Percentiles rank a stretch among this genome's conserved stretches.
Evolutionary conservation across 2,797 vertebrate genomes (phyloP).

Genomic region (Dromococcyx pavoninus): DNA sequence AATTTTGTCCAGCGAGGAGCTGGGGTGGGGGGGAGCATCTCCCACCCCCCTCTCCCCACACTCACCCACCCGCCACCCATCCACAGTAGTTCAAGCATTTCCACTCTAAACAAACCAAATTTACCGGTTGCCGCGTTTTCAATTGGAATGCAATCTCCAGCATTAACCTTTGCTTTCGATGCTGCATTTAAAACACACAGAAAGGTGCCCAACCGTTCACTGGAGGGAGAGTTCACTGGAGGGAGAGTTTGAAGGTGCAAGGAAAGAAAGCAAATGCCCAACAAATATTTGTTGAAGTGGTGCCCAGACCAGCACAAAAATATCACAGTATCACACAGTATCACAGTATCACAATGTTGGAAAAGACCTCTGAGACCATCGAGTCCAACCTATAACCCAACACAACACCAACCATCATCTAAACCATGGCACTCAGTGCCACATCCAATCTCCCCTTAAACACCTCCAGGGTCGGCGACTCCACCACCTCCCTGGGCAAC

Average conservation of each 20-base stretch:
- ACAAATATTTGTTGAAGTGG: neutral
- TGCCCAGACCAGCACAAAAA: neutral
- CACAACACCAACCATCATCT: too few relatives aligned
- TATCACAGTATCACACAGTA: too few relatives aligned
- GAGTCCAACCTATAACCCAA: too few relatives aligned
- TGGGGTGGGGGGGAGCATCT: neutral
- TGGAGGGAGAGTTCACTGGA: neutral
- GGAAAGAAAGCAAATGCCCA: neutral
- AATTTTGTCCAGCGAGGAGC: constrained; percentile 78
- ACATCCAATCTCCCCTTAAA: too few relatives aligned
- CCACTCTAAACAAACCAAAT: constrained; percentile 80
- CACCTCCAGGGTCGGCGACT: too few relatives aligned
- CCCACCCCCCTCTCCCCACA: neutral
- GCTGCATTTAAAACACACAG: constrained; percentile 54
- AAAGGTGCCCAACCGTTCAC: constrained; percentile 36
- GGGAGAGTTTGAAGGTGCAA: neutral
- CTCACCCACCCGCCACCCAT: constrained; percentile 23
- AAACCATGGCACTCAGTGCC: too few relatives aligned
- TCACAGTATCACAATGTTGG: too few relatives aligned
- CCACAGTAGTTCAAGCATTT: constrained; percentile 79
- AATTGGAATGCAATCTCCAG: constrained; percentile 82
- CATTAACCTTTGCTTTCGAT: constrained; percentile 81
- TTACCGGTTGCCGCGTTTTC: constrained; percentile 78
- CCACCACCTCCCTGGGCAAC: too few relatives aligned
- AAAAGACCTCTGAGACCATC: too few relatives aligned